Conservation (phyloP, 2,888 invertebrate genomes). For the Camptogramma bilineatum region DNA sequence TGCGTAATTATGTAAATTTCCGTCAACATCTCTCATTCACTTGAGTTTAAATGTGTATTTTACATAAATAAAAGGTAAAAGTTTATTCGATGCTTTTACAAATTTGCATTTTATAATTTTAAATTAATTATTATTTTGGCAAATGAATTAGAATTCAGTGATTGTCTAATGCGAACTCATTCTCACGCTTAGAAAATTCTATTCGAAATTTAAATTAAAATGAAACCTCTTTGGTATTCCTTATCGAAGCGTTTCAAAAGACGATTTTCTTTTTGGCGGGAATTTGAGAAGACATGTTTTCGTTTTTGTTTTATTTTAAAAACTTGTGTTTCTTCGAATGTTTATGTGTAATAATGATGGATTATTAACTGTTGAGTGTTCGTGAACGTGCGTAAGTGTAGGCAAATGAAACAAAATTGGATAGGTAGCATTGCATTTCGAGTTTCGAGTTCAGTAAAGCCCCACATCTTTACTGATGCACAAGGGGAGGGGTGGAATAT, state of each 20-base stretch:
- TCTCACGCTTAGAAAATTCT: neutral
- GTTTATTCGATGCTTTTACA: conserved; percentile 27
- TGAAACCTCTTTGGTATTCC: neutral
- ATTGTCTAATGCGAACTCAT: neutral
- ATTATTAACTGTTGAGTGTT: no score
- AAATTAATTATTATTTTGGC: conserved; percentile 21
- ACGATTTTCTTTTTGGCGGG: no score
- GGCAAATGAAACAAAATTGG: no score
- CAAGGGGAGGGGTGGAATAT: no score
- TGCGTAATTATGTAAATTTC: conserved; percentile 72
- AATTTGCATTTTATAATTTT: conserved; percentile 11
- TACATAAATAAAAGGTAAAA: conserved; percentile 43
- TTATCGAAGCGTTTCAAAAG: neutral
- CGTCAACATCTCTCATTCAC: conserved; percentile 63
- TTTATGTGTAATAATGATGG: no score
- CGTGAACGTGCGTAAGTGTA: no score
- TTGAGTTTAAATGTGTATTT: conserved; percentile 57
- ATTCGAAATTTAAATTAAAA: neutral
- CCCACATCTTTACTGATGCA: no score
- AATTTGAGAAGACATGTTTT: no score
- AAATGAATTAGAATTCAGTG: neutral
- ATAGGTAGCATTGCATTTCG: no score
- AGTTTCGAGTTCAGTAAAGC: no score
- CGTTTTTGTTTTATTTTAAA: no score
- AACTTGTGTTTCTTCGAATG: no score